Percentiles rank a stretch among this genome's conserved stretches.
Conservation (phyloP, 2,797 vertebrate genomes). For the Microchirus variegatus region DNA sequence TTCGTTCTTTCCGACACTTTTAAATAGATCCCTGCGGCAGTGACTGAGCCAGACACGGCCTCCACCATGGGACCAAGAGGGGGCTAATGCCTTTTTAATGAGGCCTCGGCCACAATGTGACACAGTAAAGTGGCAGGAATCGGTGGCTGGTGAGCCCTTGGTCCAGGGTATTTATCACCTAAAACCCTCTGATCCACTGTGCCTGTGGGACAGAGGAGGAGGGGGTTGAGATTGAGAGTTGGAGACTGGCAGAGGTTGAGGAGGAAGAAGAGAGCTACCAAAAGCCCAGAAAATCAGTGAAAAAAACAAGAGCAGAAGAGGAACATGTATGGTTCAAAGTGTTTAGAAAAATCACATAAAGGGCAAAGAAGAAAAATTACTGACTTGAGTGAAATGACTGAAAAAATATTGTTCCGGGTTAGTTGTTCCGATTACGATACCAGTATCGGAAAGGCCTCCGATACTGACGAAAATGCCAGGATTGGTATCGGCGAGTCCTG, state of each 20-base stretch:
- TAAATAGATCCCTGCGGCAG: conserved; percentile 75
- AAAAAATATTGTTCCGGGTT: too few relatives aligned
- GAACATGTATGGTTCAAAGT: background rate
- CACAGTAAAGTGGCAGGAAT: conserved; percentile 71
- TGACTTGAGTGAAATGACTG: background rate
- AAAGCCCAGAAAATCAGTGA: conserved; percentile 9
- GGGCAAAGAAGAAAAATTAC: background rate
- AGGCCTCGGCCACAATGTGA: conserved; percentile 74
- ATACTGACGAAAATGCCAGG: too few relatives aligned
- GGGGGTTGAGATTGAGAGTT: conserved; percentile 11
- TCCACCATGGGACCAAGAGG: conserved; percentile 71
- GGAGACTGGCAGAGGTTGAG: conserved; percentile 37
- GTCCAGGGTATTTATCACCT: conserved; percentile 73
- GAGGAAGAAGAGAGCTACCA: conserved; percentile 34
- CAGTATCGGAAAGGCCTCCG: too few relatives aligned
- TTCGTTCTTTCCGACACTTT: conserved; percentile 65
- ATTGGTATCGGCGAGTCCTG: too few relatives aligned
- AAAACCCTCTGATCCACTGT: conserved; percentile 67
- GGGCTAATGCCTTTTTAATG: conserved; percentile 84
- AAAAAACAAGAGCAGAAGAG: background rate
- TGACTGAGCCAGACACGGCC: conserved; percentile 56
- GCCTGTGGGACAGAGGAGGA: conserved; percentile 42
- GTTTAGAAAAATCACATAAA: conserved; percentile 1
- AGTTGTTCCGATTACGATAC: too few relatives aligned
- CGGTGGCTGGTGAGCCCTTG: conserved; percentile 62